Evolutionary conservation across 2,888 invertebrate genomes (phyloP), one percentile per base, ranked within the genome.

Genomic region (Ephialtes manifestator): DNA sequence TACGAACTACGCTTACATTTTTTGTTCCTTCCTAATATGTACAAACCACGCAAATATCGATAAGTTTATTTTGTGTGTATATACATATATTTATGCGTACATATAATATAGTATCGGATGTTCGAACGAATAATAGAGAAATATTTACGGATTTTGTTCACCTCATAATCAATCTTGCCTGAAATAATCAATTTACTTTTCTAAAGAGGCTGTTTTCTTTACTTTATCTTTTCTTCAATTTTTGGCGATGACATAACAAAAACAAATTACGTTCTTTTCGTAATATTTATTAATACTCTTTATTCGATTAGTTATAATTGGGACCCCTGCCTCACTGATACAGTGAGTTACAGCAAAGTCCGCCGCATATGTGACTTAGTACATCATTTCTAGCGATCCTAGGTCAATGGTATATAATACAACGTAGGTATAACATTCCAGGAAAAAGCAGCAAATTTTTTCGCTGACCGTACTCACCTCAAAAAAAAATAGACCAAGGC

Each of bases 251-350:
- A 43, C 68, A 71, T 58, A 72, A 78, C 67, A 72, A 81, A 86
- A 87, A 86, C 58, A 60, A 84, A 67, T 83, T 74, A 72, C 68
- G 46, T 82, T 72, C n/a, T 68, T 72, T 74, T 81, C 78, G 79
- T 85, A 85, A 81, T 85, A 85, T 91, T 90, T 90, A 91, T 92
- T 92, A 93, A 92, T 93, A 93, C 92, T 92, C 90, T 90, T 91
- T 88, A 89, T 90, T 91, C 90, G 89, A 90, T 91, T 90, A 91
- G 72, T 88, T 83, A 90, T 84, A 91, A 91, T 90, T 87, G 89
- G 89, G 87, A 91, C 86, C 86, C 87, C 89, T 90, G 91, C 91
- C 93, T 93, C 94, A 93, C 94, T 94, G 94, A 94, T 94, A 92
- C 94, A 94, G 94, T 93, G 93, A 94, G 93, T 92, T 86, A 88